Evolutionary conservation across 2,113 vertebrate species (phyloP), one percentile per base, ranked within the genome.

Genomic region (Pogonocichla stellata): DNA sequence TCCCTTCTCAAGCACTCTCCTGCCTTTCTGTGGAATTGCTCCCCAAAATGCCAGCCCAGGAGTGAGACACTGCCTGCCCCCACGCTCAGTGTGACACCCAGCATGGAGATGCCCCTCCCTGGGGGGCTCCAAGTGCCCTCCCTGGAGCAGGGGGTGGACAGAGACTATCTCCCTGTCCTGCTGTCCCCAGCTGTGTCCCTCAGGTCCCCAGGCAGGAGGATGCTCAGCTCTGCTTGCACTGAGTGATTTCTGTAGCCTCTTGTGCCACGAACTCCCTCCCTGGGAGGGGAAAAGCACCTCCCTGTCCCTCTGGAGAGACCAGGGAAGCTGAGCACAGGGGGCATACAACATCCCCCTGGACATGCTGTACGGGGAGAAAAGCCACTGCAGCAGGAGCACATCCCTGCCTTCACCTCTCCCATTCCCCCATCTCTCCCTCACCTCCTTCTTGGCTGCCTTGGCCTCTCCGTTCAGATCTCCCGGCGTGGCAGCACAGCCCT

Each of bases 381-480:
- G 4, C 31, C 62, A 6, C 17, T 5, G 0, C 3, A 77, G 29
- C 40, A 17, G 0, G 0, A 77, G 45, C 36, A 12, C 23, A 1
- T 14, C 62, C 38, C 40, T 12, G 5, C 61, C 31, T 96, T 96
- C 3, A 20, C 3, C 23, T 95, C 97, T 5, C 91, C 97, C 34
- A 7, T 10, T 11, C 36, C 60, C 60, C 13, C 43, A 8, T 9
- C 43, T 19, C 43, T 10, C 53, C 50, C 89, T 95, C 62, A 98
- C 98, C 45, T 97, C 97, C 72, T 95, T 98, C 95, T 97, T 98
- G 15, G 50, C 3, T 0, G 20, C 77, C 73, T 97, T 98, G 2
- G 14, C 3, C 48, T 98, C 98, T 5, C 95, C 97, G 3, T 99
- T 99, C 38, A 88, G 11, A 1, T 82, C 33, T 17, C 62, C 77